phyloP scores from a whole-genome alignment of 2,113 vertebrate species.

The Micronycteris hirsuta region DNA sequence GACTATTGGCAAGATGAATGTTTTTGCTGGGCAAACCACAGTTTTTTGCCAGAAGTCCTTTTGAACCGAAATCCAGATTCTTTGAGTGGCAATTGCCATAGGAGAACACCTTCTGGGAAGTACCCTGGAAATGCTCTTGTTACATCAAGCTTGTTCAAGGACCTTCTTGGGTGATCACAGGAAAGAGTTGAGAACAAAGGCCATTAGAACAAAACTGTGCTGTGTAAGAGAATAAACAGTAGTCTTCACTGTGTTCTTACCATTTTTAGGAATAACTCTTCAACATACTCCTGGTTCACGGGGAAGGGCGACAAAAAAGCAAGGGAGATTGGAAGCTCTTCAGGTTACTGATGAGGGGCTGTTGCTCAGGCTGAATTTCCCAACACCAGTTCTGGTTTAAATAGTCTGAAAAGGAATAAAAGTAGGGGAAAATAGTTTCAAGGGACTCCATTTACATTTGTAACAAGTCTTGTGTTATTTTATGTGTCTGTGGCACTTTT shows the following conservation, averaged over 20 bases:
- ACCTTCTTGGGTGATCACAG: neutral
- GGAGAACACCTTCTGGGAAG: neutral
- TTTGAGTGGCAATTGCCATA: neutral
- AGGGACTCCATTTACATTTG: neutral
- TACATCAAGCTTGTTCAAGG: neutral
- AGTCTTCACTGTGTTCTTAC: neutral
- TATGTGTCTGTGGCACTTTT: neutral
- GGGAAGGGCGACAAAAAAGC: neutral
- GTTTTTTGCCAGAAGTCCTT: neutral
- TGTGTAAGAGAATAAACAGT: neutral
- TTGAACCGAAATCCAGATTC: neutral
- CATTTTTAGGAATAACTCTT: neutral
- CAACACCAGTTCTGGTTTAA: neutral
- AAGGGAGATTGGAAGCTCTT: neutral
- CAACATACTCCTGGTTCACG: neutral
- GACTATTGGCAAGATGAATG: neutral
- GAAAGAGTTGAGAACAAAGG: neutral
- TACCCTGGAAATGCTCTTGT: neutral
- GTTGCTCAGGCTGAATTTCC: neutral
- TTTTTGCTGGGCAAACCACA: neutral
- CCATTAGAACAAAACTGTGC: neutral
- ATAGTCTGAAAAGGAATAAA: neutral
- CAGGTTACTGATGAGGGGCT: neutral
- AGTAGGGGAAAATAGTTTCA: neutral
- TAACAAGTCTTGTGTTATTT: neutral